Percentiles rank a stretch among this genome's conserved stretches.
phyloP scores from a whole-genome alignment of 2,113 vertebrate species.

The Bagarius yarrelli region DNA sequence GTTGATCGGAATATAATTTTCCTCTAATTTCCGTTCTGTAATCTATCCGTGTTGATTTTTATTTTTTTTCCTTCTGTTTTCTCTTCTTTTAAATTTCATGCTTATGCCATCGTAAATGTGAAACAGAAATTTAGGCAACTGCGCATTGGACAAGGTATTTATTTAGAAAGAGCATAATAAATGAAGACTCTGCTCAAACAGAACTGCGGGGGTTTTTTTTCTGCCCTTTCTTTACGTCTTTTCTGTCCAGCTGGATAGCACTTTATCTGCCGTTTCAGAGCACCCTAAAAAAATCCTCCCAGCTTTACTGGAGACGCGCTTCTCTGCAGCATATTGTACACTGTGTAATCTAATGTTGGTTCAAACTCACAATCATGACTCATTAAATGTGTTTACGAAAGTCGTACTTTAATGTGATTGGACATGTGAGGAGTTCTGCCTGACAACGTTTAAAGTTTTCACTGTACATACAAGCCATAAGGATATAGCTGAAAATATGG shows the following conservation, averaged over 20 bases:
- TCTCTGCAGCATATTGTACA: not conserved
- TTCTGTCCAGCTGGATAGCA: not conserved
- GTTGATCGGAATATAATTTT: not conserved
- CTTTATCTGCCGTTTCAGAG: not conserved
- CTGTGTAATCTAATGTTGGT: too few relatives aligned
- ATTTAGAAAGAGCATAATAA: not conserved
- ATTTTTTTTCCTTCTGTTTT: not conserved
- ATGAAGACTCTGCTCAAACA: not conserved
- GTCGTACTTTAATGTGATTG: too few relatives aligned
- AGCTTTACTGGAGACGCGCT: not conserved
- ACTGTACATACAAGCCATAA: too few relatives aligned
- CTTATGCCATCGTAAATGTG: not conserved
- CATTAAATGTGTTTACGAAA: too few relatives aligned
- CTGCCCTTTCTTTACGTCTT: not conserved
- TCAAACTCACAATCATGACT: too few relatives aligned
- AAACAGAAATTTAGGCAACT: conserved; percentile 5
- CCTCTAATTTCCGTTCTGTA: conserved; percentile 35
- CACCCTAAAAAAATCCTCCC: not conserved
- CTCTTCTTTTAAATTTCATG: not conserved
- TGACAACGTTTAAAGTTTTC: too few relatives aligned
- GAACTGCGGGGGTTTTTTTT: not conserved
- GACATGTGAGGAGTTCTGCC: too few relatives aligned
- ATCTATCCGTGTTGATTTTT: not conserved
- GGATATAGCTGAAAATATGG: not conserved
- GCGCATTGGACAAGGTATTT: not conserved